phyloP scores from a whole-genome alignment of 2,113 vertebrate species.

The Scortum barcoo region DNA sequence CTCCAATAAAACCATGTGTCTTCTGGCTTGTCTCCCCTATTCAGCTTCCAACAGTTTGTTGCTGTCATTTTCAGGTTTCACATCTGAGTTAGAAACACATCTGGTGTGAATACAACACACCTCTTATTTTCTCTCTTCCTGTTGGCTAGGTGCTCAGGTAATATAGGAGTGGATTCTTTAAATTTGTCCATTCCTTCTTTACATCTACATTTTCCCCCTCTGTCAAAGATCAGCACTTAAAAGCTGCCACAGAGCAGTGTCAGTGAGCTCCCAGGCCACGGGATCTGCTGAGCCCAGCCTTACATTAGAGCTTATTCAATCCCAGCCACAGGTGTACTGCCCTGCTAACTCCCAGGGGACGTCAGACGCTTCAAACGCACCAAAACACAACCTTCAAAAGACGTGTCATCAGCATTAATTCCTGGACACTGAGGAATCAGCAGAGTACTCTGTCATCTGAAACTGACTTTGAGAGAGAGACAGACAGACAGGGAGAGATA shows the following conservation, averaged over 20 bases:
- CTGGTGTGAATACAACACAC: not conserved
- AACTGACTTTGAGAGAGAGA: conserved; percentile 60
- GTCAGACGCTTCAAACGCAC: conserved; percentile 46
- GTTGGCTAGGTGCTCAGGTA: not conserved
- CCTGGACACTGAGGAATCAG: conserved; percentile 77
- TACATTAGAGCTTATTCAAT: conserved; percentile 55
- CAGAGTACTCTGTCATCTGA: conserved; percentile 76
- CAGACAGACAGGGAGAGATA: not conserved
- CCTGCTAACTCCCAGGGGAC: conserved; percentile 54
- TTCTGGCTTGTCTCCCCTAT: not conserved
- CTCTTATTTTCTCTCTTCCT: not conserved
- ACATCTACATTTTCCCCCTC: not conserved
- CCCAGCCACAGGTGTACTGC: conserved; percentile 63
- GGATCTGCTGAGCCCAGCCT: conserved; percentile 68
- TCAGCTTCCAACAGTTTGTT: not conserved
- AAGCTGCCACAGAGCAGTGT: conserved; percentile 49
- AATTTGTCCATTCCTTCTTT: conserved; percentile 5
- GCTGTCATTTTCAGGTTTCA: conserved; percentile 2
- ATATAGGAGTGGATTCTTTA: not conserved
- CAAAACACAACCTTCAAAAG: conserved; percentile 75
- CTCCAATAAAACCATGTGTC: not conserved
- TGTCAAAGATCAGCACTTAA: conserved; percentile 60
- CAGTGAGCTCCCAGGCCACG: conserved; percentile 42
- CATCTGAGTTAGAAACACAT: not conserved
- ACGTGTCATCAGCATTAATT: conserved; percentile 75